A percentile compares a stretch with the other conserved stretches of the same genome.
Evolutionary conservation across 2,797 vertebrate species (phyloP).

Genomic region (Anomalospiza imberbis): DNA sequence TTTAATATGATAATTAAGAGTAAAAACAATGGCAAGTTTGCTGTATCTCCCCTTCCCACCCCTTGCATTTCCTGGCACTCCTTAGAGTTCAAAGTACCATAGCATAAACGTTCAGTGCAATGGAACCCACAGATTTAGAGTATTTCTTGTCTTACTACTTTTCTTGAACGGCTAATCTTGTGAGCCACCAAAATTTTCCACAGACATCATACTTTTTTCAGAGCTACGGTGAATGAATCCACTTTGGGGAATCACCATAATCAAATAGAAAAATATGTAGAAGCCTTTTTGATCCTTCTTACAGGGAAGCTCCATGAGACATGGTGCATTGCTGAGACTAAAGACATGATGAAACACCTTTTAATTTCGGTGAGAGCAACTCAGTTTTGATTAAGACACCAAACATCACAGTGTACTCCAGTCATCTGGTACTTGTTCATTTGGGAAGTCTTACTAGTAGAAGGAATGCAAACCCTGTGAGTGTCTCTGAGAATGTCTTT

Average conservation of each 20-base stretch:
- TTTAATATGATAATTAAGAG: neutral
- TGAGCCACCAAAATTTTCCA: accelerated
- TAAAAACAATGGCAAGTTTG: neutral
- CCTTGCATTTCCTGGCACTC: neutral
- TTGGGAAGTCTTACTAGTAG: neutral
- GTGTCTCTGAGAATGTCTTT: neutral
- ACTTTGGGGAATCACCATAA: neutral
- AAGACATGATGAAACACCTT: neutral
- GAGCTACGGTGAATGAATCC: neutral
- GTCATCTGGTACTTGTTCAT: neutral
- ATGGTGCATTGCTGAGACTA: neutral
- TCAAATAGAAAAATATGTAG: neutral
- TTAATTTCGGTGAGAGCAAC: neutral
- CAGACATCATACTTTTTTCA: neutral
- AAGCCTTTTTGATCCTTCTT: neutral
- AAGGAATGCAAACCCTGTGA: neutral
- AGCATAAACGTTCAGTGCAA: neutral
- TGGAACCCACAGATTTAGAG: neutral
- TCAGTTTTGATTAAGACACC: neutral
- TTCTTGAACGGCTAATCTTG: neutral
- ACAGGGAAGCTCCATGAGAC: neutral
- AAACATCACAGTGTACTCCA: neutral
- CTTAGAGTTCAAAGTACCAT: neutral
- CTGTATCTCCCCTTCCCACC: accelerated
- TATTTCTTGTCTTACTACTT: neutral